phyloP scores from a whole-genome alignment of 1,140 invertebrate species.

The Harpegnathos saltator region DNA sequence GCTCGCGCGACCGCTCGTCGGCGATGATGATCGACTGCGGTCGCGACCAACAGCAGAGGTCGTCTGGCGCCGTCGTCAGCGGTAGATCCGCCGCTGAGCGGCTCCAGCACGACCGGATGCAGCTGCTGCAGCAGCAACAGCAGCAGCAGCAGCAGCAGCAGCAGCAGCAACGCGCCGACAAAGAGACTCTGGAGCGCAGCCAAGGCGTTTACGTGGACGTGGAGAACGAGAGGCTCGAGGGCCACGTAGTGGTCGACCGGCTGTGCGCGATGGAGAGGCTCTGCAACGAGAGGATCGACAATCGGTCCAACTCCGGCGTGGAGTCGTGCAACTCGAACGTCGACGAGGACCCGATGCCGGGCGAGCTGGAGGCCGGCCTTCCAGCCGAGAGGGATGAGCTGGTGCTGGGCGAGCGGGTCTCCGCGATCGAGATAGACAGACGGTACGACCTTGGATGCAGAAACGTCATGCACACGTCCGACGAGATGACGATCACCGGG shows the following conservation, averaged over 20 bases:
- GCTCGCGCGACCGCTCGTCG: not conserved
- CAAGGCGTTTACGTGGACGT: conserved; percentile 70
- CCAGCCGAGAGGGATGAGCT: conserved; percentile 73
- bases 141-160: not conserved
- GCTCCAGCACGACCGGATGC: conserved; percentile 66
- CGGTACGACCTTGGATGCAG: conserved; percentile 78
- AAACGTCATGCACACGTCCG: conserved; percentile 75
- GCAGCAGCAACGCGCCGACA: conserved; percentile 29
- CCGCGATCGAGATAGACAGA: conserved; percentile 70
- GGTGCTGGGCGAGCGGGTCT: conserved; percentile 73
- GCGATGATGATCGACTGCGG: conserved; percentile 62
- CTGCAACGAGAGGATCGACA: conserved; percentile 82
- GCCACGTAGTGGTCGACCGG: conserved; percentile 76
- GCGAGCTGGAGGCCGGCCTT: conserved; percentile 75
- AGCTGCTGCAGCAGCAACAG: conserved; percentile 48
- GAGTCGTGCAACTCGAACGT: conserved; percentile 82
- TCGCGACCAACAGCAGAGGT: conserved; percentile 64
- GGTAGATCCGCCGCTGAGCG: conserved; percentile 50
- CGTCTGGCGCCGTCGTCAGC: not conserved
- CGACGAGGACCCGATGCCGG: conserved; percentile 78
- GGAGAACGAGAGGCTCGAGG: conserved; percentile 73
- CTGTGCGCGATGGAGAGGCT: conserved; percentile 82
- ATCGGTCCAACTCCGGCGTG: conserved; percentile 79
- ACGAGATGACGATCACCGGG: conserved; percentile 72
- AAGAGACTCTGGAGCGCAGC: conserved; percentile 60